Evolutionary conservation across 1,140 invertebrate genomes (phyloP), one percentile per base, ranked within the genome.

Genomic region (Ganaspis sp.): DNA sequence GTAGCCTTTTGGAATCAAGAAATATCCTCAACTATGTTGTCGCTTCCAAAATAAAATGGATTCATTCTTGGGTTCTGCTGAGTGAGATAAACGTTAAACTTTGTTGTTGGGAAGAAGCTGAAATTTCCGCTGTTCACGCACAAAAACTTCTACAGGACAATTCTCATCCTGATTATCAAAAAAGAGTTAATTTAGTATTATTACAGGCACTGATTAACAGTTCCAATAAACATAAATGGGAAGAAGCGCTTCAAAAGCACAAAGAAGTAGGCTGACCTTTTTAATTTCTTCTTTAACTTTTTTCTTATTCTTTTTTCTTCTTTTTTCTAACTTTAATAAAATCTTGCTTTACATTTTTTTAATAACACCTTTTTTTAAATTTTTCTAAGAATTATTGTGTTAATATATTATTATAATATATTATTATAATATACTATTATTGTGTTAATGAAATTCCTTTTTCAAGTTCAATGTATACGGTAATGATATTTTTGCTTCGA

Each of bases 71-170:
- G 91, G 74, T 92, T 53, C 79, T 92, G 21, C 83, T 92, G 4
- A 83, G 86, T 40, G 91, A 92, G 85, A 92, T 93, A 81, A 92
- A 92, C 84, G 83, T 91, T 3, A 92, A 87, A 84, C 85, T 95
- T 6, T 91, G 93, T 78, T 93, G 93, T 83, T 94, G 92, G 91
- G 83, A 92, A 34, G 91, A 94, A 58, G 90, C 92, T 34, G 92
- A 93, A 83, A 92, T 91, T 80, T 88, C 92, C 74, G 90, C 91
- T 19, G 85, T 85, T 73, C 90, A 92, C 78, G 86, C 89, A 21
- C 69, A 88, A n/a, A 83, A 89, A 83, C 64, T 90, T 21, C 73
- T 88, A 12, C 79, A 86, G 11, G 58, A 71, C 4, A 74, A 73
- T 74, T 82, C 80, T 69, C 82, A 87, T 74, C 70, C 82, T 26